A percentile compares a stretch with the other conserved stretches of the same genome.
Evolutionary conservation across 2,797 vertebrate species (phyloP).

Genomic region (Enoplosus armatus): DNA sequence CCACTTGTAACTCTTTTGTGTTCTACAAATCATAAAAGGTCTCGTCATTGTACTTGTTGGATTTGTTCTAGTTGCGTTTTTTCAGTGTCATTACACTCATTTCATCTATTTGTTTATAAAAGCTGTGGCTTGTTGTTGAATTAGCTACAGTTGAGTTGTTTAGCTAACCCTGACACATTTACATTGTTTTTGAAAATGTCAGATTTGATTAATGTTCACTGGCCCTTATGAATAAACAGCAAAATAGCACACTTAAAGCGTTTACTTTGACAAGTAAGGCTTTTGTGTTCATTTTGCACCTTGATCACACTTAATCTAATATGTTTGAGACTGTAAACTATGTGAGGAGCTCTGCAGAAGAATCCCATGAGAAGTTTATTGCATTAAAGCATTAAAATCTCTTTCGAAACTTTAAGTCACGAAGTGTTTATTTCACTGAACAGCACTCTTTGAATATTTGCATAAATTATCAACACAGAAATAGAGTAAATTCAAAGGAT

Average conservation of each 20-base stretch:
- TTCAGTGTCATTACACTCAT: background rate
- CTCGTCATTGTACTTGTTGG: background rate
- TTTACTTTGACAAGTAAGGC: background rate
- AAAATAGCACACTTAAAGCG: background rate
- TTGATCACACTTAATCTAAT: slow-evolving; percentile 17
- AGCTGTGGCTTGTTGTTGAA: background rate
- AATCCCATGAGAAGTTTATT: background rate
- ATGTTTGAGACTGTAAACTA: background rate
- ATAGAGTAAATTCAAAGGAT: background rate
- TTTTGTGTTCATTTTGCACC: slow-evolving; percentile 5
- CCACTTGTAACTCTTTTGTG: too few species aligned
- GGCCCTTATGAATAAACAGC: background rate
- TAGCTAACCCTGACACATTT: background rate
- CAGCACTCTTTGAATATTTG: background rate
- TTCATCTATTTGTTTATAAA: background rate
- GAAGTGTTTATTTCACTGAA: slow-evolving; percentile 1
- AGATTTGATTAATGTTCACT: slow-evolving; percentile 7
- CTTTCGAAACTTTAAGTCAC: background rate
- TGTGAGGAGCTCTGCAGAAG: background rate
- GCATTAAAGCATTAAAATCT: background rate
- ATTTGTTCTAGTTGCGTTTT: background rate
- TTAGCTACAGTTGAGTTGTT: background rate
- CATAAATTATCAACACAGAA: background rate
- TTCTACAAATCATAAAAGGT: too few species aligned
- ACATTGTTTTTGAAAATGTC: slow-evolving; percentile 9